Evolutionary conservation across 2,888 invertebrate species (phyloP).

Genomic region (Ligdia adustata): DNA sequence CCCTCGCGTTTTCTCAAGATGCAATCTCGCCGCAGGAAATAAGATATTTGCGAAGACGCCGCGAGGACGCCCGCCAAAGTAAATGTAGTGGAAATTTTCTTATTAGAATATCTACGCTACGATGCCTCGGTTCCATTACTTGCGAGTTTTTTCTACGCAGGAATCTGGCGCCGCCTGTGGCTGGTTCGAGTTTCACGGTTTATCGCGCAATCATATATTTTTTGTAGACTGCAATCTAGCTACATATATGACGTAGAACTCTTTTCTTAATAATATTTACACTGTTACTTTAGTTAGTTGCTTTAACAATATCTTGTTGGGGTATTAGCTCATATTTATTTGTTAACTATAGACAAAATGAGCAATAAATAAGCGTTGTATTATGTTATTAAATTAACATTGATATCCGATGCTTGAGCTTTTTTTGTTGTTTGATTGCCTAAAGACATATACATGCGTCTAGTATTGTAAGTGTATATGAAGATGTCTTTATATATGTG

Average conservation of each 20-base stretch:
- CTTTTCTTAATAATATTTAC: too few species aligned
- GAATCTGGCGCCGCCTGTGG: conserved; percentile 64
- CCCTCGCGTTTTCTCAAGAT: conserved; percentile 84
- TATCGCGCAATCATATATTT: conserved; percentile 53
- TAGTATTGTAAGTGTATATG: too few species aligned
- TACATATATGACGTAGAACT: too few species aligned
- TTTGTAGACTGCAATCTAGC: conserved; percentile 26
- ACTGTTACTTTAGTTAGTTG: too few species aligned
- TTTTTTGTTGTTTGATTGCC: too few species aligned
- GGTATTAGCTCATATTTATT: too few species aligned
- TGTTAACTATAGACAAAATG: too few species aligned
- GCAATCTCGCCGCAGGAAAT: conserved; percentile 85
- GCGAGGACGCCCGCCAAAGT: conserved; percentile 81
- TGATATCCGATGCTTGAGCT: too few species aligned
- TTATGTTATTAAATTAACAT: too few species aligned
- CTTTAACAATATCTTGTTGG: too few species aligned
- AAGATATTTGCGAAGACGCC: conserved; percentile 85
- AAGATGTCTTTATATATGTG: not conserved
- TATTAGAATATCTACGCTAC: conserved; percentile 84
- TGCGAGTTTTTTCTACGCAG: conserved; percentile 73
- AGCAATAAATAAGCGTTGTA: too few species aligned
- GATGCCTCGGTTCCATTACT: conserved; percentile 76
- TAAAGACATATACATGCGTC: too few species aligned
- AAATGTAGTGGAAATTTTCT: conserved; percentile 85
- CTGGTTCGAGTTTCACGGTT: conserved; percentile 61